Conservation (phyloP, 2,113 vertebrate genomes). For the Mixornis gularis region DNA sequence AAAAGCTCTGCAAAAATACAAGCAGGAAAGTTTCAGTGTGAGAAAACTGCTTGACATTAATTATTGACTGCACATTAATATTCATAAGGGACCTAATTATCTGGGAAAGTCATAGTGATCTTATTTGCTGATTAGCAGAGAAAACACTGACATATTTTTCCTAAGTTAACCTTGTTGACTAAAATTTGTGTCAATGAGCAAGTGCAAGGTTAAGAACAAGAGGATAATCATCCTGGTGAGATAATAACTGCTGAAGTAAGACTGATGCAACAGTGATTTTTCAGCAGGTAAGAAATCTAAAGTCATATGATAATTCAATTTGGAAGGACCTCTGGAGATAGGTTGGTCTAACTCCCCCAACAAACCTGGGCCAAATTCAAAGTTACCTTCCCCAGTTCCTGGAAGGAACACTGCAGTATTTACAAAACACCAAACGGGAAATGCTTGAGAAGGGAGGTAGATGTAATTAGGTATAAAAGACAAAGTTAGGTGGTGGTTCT, state of each 20-base stretch:
- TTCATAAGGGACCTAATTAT: slow-evolving; percentile 46
- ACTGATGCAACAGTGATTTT: background rate
- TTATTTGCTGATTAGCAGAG: slow-evolving; percentile 53
- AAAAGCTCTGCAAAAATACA: background rate
- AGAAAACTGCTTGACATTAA: slow-evolving; percentile 27
- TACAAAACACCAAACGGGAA: background rate
- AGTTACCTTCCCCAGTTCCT: background rate
- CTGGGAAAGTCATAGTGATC: slow-evolving; percentile 19
- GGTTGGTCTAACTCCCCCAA: background rate
- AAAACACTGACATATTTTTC: slow-evolving; percentile 39
- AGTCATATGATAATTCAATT: background rate
- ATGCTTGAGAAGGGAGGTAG: background rate
- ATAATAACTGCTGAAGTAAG: background rate
- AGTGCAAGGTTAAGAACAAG: slow-evolving; percentile 45
- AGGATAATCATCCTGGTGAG: background rate
- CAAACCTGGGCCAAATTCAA: background rate
- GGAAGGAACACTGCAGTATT: background rate
- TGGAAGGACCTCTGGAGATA: slow-evolving; percentile 39
- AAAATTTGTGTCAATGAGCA: slow-evolving; percentile 29
- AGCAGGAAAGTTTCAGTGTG: background rate
- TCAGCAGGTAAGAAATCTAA: background rate
- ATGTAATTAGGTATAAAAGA: background rate
- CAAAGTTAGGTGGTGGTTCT: background rate
- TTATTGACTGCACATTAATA: slow-evolving; percentile 47
- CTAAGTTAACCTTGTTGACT: slow-evolving; percentile 46